Percentiles rank a stretch among this genome's conserved stretches.
phyloP scores from a whole-genome alignment of 2,797 vertebrate species.

The Dipus sagitta region DNA sequence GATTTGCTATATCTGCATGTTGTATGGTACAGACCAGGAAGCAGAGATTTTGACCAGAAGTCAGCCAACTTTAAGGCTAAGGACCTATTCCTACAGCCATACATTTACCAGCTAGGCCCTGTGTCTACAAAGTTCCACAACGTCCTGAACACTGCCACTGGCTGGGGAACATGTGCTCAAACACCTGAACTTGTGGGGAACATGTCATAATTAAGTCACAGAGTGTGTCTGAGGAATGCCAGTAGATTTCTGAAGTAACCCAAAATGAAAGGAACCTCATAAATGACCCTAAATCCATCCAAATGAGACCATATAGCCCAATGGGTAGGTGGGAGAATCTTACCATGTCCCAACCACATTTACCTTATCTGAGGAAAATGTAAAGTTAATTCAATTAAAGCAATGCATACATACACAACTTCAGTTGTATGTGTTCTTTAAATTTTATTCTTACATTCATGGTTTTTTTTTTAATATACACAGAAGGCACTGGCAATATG shows the following conservation, averaged over 20 bases:
- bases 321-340: background rate
- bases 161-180: background rate
- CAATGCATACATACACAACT: background rate
- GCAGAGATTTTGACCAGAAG: background rate
- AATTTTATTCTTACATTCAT: background rate
- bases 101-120: background rate
- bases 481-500: background rate
- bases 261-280: background rate
- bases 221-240: background rate
- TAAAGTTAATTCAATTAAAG: background rate
- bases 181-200: background rate
- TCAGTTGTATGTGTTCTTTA: background rate
- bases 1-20: background rate
- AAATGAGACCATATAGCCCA: background rate
- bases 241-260: conserved; percentile 9
- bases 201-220: background rate
- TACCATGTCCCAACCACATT: background rate
- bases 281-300: background rate
- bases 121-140: background rate
- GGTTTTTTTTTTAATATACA: background rate
- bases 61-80: background rate
- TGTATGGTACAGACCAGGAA: too few relatives aligned
- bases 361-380: background rate
- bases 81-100: too few relatives aligned
- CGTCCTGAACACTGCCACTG: background rate